These are phyloP conservation scores for Stomatorhinus ivindoensis DNA, from an alignment of 2,113 vertebrate genomes.

Conservation along the genomic window DNA sequence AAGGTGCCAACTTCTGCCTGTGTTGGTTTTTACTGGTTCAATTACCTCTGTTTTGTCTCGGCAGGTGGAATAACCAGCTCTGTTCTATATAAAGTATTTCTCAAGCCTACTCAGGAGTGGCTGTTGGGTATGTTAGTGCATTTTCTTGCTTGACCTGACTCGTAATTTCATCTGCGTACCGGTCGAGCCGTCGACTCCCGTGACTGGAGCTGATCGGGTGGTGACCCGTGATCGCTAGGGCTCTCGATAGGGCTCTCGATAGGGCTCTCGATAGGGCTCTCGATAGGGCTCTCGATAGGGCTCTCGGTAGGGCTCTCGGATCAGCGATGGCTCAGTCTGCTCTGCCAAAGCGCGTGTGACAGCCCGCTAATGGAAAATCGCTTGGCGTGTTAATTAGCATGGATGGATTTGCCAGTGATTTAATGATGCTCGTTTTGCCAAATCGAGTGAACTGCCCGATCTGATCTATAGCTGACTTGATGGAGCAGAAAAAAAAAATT, in stretches of 20 bases:
- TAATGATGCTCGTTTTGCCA: background rate
- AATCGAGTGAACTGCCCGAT: background rate
- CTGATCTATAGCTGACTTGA: background rate
- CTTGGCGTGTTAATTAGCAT: background rate
- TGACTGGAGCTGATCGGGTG: background rate
- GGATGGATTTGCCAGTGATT: slow-evolving; percentile 9
- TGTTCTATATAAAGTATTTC: slow-evolving; percentile 2
- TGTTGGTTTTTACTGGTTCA: background rate
- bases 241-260: too few species aligned
- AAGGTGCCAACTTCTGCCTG: background rate
- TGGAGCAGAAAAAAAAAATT: background rate
- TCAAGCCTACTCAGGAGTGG: slow-evolving; percentile 1
- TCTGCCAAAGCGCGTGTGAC: background rate
- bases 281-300: too few species aligned
- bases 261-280: too few species aligned
- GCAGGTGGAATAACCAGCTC: slow-evolving; percentile 2
- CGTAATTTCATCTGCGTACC: background rate
- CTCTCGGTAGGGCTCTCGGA: background rate
- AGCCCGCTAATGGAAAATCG: background rate
- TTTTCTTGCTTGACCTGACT: background rate
- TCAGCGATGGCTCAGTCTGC: background rate
- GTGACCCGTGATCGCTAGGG: background rate
- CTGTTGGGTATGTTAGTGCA: slow-evolving; percentile 2
- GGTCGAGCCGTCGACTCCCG: background rate
- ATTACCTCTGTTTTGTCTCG: background rate